Conservation (phyloP, 2,797 vertebrate genomes). For the Vireo griseus region DNA sequence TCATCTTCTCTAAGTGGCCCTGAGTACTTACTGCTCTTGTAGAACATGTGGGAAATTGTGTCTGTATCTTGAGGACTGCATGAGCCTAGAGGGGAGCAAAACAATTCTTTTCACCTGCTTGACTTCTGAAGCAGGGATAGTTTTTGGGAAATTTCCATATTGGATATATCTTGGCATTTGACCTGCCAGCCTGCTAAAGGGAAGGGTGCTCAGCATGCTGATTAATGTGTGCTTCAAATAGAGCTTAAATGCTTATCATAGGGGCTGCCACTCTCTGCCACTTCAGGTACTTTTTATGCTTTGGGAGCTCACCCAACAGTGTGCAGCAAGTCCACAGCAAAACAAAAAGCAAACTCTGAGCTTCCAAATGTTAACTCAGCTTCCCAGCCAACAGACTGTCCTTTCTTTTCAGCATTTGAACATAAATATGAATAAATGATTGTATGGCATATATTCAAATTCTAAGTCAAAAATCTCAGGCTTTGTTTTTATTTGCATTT, state of each 20-base stretch:
- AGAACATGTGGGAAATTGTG: background rate
- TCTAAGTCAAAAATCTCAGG: background rate
- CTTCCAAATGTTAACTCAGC: background rate
- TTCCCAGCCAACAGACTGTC: background rate
- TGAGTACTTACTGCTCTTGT: background rate
- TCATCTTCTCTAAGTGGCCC: background rate
- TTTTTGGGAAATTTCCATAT: background rate
- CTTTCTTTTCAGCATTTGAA: background rate
- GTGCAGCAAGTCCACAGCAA: background rate
- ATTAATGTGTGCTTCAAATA: background rate
- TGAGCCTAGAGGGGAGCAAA: fast-evolving
- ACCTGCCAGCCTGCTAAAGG: background rate
- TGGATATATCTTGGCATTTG: background rate
- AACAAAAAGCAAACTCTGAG: background rate
- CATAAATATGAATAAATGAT: background rate
- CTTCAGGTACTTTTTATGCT: background rate
- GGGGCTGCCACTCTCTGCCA: background rate
- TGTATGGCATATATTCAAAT: background rate
- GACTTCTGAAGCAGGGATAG: background rate
- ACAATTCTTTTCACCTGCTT: background rate
- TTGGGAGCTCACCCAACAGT: background rate
- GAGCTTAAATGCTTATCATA: background rate
- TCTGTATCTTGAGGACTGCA: background rate
- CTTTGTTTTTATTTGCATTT: background rate
- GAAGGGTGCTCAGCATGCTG: background rate